Evolutionary conservation across 2,888 invertebrate species (phyloP).

Genomic region (Mythimna loreyi): DNA sequence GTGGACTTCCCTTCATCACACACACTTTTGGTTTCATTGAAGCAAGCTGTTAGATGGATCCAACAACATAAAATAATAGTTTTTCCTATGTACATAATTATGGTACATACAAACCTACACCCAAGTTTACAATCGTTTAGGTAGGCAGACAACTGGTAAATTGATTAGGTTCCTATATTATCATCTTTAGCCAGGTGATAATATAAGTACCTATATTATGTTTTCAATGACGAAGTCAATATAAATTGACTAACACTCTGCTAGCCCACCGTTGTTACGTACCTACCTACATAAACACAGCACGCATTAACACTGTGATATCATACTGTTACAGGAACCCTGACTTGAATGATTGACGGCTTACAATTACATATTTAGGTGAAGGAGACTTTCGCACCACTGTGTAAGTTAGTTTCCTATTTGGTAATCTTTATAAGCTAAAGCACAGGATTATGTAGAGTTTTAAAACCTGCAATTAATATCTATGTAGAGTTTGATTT

Average conservation of each 20-base stretch:
- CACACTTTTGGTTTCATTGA: conserved; percentile 49
- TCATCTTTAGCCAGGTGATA: background rate
- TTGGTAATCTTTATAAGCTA: too few relatives aligned
- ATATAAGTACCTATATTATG: too few relatives aligned
- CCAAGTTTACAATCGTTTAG: background rate
- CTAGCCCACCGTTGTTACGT: background rate
- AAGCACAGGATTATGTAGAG: background rate
- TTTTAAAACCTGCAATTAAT: background rate
- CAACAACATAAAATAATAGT: too few relatives aligned
- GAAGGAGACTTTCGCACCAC: background rate
- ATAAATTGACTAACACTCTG: background rate
- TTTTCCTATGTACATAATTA: background rate
- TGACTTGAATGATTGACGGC: conserved; percentile 2
- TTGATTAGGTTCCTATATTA: too few relatives aligned
- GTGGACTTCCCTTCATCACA: conserved; percentile 11
- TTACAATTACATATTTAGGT: background rate
- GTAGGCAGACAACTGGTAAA: too few relatives aligned
- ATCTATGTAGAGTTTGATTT: background rate
- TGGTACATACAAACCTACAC: background rate
- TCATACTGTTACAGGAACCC: background rate
- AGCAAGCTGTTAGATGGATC: background rate
- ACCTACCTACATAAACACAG: background rate
- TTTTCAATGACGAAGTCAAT: background rate
- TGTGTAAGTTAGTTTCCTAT: background rate
- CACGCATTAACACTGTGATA: background rate